Base-by-base conservation (phyloP, 2,888 invertebrate genomes). In the Mactromeris polynyma region DNA sequence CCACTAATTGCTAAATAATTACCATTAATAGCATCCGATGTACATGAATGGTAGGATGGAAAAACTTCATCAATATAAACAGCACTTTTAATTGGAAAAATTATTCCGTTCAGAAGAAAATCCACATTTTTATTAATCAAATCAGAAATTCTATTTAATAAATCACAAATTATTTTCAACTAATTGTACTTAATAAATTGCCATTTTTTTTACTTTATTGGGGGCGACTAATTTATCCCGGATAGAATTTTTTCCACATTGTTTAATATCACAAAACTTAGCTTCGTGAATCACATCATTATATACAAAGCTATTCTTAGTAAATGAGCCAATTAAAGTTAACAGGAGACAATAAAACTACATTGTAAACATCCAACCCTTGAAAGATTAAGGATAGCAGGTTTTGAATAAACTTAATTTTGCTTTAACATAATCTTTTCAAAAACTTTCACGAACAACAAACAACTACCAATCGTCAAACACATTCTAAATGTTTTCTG, bases 391-490 rank as follows among this genome's bases (percentile, higher is more conserved):
- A 19, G 58, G 26, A 26, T 26, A 64, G 26, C 9, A 64, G 9
- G n/a, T n/a, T 64, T 64, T n/a, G 58, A 64, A 64, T 64, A 64
- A 64, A 64, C 58, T 26, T 64, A 64, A 64, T 64, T n/a, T 64
- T n/a, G n/a, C 26, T 64, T 64, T 26, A 64, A 26, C 58, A 9
- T n/a, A 64, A 58, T 58, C 58, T 4, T 4, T 21, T 26, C 58
- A 9, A 26, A 64, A 64, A 64, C 26, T n/a, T 64, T 64, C 58
- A 64, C 58, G n/a, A 64, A 26, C 58, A 64, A 64, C 26, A 64
- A 64, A 26, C 2, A 64, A n/a, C 11, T 64, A n/a, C n/a, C n/a
- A 64, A 64, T 26, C n/a, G 0, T 64, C 58, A 64, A 26, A n/a
- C 58, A 64, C n/a, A 64, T n/a, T 64, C 26, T n/a, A 64, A n/a